These are phyloP conservation scores for Brienomyrus longianalis DNA, from an alignment of 2,113 vertebrate genomes.

Conservation along the genomic window DNA sequence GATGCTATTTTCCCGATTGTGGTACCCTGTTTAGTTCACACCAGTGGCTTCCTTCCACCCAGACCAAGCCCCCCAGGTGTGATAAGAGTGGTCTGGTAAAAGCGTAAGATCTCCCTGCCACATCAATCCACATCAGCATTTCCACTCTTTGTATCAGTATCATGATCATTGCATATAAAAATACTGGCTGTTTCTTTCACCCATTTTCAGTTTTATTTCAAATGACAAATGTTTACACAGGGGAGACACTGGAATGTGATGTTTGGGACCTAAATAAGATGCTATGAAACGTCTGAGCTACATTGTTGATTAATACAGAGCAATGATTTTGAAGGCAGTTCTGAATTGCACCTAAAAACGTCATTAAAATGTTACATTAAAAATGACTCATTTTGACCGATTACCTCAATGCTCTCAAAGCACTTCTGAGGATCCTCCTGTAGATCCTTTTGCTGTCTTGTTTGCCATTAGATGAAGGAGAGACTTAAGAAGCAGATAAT, in stretches of 20 bases:
- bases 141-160: neutral
- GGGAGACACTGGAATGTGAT: neutral
- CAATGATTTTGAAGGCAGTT: neutral
- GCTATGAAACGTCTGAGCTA: neutral
- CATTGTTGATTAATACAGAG: neutral
- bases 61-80: neutral
- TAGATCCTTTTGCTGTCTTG: neutral
- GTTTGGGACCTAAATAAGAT: neutral
- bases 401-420: neutral
- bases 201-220: neutral
- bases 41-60: neutral
- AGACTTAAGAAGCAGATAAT: neutral
- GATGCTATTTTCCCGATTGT: neutral
- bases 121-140: neutral
- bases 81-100: neutral
- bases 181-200: neutral
- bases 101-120: neutral
- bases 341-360: neutral
- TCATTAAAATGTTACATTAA: neutral
- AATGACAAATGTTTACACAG: neutral
- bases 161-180: neutral
- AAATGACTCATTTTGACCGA: neutral
- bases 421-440: neutral
- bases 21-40: neutral
- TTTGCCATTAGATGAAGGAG: neutral